These are phyloP conservation scores for Clusia tigrina DNA, from an alignment of 2,888 invertebrate species.

Conservation along the genomic window DNA sequence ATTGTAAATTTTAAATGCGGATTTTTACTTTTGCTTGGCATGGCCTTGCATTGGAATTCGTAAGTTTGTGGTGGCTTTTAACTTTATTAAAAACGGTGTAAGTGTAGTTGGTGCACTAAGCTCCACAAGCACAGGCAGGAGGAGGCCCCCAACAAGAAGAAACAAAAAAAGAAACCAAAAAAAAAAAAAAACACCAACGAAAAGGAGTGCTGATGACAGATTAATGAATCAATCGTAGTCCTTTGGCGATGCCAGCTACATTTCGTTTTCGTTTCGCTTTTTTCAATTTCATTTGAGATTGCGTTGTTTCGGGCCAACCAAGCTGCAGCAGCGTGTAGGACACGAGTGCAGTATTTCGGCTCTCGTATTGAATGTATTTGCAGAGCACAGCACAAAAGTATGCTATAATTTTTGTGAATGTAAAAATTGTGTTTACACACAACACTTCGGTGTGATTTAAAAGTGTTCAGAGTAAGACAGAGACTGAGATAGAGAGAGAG, in stretches of 20 bases:
- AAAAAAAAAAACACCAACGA: constrained; percentile 9
- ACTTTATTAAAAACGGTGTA: constrained; percentile 33
- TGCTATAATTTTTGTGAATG: not conserved
- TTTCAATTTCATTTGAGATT: too few relatives aligned
- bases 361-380: too few relatives aligned
- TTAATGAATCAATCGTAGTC: constrained; percentile 34
- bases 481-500: not conserved
- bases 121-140: not conserved
- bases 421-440: not conserved
- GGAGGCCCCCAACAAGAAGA: constrained; percentile 16
- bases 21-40: constrained; percentile 6
- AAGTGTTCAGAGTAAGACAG: too few relatives aligned
- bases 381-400: not conserved
- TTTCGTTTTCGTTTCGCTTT: too few relatives aligned
- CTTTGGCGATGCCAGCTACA: too few relatives aligned
- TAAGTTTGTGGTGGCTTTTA: constrained; percentile 21
- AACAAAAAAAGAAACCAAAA: constrained; percentile 8
- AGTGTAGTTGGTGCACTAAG: too few relatives aligned
- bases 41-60: constrained; percentile 5
- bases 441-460: too few relatives aligned
- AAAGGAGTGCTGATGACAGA: constrained; percentile 32
- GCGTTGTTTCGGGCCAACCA: too few relatives aligned
- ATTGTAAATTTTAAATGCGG: not conserved
- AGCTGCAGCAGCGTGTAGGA: too few relatives aligned
- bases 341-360: too few relatives aligned